Evolutionary conservation across 53 echinoderm and acorn worm species (phyloP).

Genomic region (Paracentrotus lividus): DNA sequence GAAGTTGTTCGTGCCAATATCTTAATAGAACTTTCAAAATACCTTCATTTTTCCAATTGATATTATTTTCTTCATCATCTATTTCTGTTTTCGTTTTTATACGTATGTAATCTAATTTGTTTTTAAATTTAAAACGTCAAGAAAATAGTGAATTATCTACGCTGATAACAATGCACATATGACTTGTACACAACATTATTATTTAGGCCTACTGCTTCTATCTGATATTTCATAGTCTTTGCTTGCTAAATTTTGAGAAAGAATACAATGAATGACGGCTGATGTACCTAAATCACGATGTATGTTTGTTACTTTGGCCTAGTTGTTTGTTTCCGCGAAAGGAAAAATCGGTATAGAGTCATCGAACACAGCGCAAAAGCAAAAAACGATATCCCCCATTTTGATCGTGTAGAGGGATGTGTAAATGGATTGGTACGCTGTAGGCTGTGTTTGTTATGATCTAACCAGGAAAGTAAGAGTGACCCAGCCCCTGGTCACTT

Average conservation of each 20-base stretch:
- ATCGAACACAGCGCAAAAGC: not conserved
- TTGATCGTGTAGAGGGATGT: not conserved
- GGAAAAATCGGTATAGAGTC: not conserved
- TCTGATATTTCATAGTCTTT: not conserved
- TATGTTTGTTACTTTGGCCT: not conserved
- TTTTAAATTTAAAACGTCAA: no score
- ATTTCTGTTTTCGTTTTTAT: no score
- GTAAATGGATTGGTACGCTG: constrained; percentile 45
- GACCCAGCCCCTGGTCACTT: constrained; percentile 53
- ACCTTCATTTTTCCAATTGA: no score
- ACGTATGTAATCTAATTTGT: no score
- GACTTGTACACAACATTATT: not conserved
- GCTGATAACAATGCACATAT: not conserved
- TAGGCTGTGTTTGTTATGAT: not conserved
- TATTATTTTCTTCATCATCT: no score
- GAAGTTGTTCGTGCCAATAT: no score
- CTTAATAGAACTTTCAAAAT: no score
- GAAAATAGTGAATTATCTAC: no score
- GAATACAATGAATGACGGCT: not conserved
- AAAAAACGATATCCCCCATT: no score
- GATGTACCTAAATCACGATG: no score
- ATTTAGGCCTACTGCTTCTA: not conserved
- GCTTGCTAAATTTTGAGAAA: not conserved
- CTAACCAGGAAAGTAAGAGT: constrained; percentile 33
- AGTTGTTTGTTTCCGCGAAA: not conserved